Evolutionary conservation across 23 tunicate genomes (phyloP).

Genomic region (Halocynthia aurantium): DNA sequence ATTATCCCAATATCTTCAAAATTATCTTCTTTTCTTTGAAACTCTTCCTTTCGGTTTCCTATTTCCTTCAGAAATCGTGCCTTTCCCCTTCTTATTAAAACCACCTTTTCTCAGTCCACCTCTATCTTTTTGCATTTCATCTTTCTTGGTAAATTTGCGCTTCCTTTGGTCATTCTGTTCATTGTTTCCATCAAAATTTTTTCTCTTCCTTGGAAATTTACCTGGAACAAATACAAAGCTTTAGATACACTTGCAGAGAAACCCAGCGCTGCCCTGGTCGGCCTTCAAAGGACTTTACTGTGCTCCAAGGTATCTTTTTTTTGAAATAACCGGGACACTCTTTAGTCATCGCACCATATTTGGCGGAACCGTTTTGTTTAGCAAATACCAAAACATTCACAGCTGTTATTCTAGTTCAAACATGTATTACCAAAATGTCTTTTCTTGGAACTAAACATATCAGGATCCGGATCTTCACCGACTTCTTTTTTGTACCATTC

Average conservation of each 20-base stretch:
- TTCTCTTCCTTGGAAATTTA: background rate
- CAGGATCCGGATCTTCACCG: conserved; percentile 10
- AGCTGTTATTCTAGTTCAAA: too few relatives aligned
- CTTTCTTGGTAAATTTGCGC: background rate
- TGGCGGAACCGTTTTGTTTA: too few relatives aligned
- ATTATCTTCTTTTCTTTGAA: too few relatives aligned
- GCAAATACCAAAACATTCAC: too few relatives aligned
- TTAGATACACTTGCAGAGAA: too few relatives aligned
- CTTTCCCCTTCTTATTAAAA: too few relatives aligned
- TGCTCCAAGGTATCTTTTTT: background rate
- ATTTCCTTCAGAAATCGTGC: too few relatives aligned
- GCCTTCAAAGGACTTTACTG: background rate
- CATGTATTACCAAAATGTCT: too few relatives aligned
- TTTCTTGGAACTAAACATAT: background rate
- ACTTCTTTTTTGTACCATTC: conserved; percentile 27
- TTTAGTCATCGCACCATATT: background rate
- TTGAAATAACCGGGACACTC: background rate
- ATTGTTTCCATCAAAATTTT: background rate
- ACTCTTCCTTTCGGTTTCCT: too few relatives aligned
- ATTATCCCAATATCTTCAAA: too few relatives aligned
- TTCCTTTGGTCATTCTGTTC: background rate
- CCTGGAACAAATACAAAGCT: background rate
- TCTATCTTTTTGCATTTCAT: background rate
- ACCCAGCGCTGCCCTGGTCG: too few relatives aligned
- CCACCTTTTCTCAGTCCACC: too few relatives aligned